These are phyloP conservation scores for Illadopsis cleaveri DNA, from an alignment of 2,113 vertebrate species.

Conservation along the genomic window DNA sequence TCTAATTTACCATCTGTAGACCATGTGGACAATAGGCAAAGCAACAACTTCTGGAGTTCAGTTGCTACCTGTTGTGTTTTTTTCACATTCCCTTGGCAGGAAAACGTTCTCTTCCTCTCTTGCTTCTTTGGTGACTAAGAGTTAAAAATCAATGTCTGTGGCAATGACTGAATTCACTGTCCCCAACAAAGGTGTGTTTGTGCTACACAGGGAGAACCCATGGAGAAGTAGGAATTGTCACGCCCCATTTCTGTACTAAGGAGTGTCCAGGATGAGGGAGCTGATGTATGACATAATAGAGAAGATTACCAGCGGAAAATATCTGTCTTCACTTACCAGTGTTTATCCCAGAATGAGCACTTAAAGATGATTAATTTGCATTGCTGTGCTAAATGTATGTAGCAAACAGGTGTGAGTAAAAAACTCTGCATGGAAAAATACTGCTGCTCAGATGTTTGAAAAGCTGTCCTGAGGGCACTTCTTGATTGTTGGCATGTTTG, in stretches of 20 bases:
- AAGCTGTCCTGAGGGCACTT: not conserved
- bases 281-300: not conserved
- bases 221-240: not conserved
- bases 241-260: not conserved
- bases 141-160: not conserved
- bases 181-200: not conserved
- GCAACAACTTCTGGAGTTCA: not conserved
- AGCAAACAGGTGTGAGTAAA: not conserved
- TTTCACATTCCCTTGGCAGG: not conserved
- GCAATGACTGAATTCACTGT: not conserved
- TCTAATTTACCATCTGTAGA: not conserved
- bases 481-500: not conserved
- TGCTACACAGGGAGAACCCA: not conserved
- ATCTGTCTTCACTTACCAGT: not conserved
- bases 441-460: not conserved
- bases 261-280: not conserved
- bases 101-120: not conserved
- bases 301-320: not conserved
- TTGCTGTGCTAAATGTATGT: not conserved
- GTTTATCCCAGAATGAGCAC: not conserved
- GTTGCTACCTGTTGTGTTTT: not conserved
- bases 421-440: not conserved
- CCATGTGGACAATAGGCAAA: not conserved
- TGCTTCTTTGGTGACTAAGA: not conserved
- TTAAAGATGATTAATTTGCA: not conserved